These are phyloP conservation scores for Cheilosia vulpina DNA, from an alignment of 2,888 invertebrate genomes.

Conservation along the genomic window DNA sequence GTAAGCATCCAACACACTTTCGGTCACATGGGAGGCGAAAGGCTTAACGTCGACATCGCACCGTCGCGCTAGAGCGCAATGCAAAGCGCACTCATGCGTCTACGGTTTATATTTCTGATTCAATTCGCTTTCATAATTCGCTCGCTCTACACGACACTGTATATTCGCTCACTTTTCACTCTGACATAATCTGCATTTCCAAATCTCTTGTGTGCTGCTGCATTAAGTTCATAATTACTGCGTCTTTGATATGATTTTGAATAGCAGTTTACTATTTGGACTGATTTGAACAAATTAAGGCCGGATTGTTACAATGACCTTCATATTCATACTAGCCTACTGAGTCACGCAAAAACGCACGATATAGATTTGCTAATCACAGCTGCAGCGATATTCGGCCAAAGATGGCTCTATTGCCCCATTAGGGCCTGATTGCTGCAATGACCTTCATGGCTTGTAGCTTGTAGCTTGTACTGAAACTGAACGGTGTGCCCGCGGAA, in stretches of 20 bases:
- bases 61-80: slow-evolving; percentile 33
- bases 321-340: slow-evolving; percentile 16
- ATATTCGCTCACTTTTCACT: not conserved
- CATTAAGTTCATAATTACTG: slow-evolving; percentile 13
- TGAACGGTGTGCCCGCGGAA: slow-evolving; percentile 19
- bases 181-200: slow-evolving; percentile 70
- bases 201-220: slow-evolving; percentile 19
- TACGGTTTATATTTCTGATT: slow-evolving; percentile 60
- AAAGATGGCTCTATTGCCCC: not conserved
- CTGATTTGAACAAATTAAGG: slow-evolving; percentile 22
- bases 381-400: not conserved
- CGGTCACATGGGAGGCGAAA: slow-evolving; percentile 27
- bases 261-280: slow-evolving; percentile 32
- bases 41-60: slow-evolving; percentile 7
- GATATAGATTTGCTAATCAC: not conserved
- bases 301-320: slow-evolving; percentile 27
- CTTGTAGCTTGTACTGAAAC: not conserved
- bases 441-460: slow-evolving; percentile 17
- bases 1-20: slow-evolving; percentile 8
- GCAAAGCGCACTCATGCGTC: slow-evolving; percentile 60
- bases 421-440: slow-evolving; percentile 14
- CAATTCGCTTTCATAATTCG: slow-evolving; percentile 58
- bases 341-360: not conserved
- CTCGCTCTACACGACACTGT: not conserved
- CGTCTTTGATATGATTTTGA: slow-evolving; percentile 5